Conservation (phyloP, 2,797 vertebrate genomes). For the Cryptoblepharus egeriae region DNA sequence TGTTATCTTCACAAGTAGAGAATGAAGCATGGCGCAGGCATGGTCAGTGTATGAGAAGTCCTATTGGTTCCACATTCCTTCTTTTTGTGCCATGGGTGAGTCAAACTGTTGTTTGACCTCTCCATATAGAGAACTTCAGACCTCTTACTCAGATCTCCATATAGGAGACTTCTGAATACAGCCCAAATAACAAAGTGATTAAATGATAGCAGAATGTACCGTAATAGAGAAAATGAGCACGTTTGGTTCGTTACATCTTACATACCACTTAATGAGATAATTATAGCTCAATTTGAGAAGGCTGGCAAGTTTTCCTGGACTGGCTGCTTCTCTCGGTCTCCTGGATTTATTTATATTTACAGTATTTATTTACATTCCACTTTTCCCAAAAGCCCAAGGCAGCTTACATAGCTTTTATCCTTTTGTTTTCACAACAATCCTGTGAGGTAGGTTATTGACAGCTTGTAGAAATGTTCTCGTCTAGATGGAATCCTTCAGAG, state of each 20-base stretch:
- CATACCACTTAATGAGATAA: background rate
- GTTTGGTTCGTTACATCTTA: conserved; percentile 15
- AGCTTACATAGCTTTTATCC: too few species aligned
- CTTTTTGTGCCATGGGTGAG: background rate
- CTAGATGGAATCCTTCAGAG: too few species aligned
- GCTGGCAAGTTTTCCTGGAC: background rate
- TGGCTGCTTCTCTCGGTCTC: background rate
- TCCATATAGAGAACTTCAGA: too few species aligned
- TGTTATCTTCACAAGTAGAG: background rate
- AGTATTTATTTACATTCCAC: too few species aligned
- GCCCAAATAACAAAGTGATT: conserved; percentile 9
- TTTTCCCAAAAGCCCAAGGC: too few species aligned
- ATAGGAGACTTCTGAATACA: conserved; percentile 15
- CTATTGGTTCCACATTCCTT: background rate
- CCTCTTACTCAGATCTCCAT: conserved; percentile 35
- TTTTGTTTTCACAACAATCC: too few species aligned
- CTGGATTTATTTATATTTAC: too few species aligned
- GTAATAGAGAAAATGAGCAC: conserved; percentile 34
- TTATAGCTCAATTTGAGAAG: rapidly evolving
- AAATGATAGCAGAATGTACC: conserved; percentile 9
- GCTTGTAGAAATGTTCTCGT: too few species aligned
- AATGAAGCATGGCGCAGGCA: background rate
- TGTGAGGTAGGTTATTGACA: too few species aligned
- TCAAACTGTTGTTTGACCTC: too few species aligned
- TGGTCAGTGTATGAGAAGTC: background rate